Evolutionary conservation across 2,888 invertebrate genomes (phyloP).

Genomic region (Caenorhabditis sp.): DNA sequence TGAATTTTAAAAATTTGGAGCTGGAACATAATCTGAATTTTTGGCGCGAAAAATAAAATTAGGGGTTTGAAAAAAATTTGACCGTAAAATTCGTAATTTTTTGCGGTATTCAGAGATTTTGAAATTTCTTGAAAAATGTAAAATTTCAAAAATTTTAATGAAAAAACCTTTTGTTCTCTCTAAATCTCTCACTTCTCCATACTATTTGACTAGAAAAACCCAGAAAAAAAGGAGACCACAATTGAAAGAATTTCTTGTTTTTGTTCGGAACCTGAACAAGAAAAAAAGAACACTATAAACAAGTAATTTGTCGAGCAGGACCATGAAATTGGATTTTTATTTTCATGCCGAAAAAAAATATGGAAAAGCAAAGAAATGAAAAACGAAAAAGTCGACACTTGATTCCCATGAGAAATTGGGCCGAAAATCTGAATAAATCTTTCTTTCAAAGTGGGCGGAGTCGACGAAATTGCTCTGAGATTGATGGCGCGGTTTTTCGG

Average conservation of each 20-base stretch:
- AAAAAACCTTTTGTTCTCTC: too few relatives aligned
- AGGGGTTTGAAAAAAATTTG: too few relatives aligned
- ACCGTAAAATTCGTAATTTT: too few relatives aligned
- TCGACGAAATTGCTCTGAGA: too few relatives aligned
- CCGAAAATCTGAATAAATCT: background rate
- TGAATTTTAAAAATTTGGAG: too few relatives aligned
- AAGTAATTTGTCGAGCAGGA: conserved; percentile 1
- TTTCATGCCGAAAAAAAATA: background rate
- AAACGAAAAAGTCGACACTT: conserved; percentile 40
- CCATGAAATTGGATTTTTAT: conserved; percentile 2
- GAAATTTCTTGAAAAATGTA: background rate
- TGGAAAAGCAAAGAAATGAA: conserved; percentile 4
- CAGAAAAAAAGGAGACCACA: background rate
- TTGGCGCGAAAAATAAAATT: too few relatives aligned
- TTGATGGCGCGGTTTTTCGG: background rate
- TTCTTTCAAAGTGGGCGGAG: background rate
- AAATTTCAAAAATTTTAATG: background rate
- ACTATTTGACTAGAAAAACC: too few relatives aligned
- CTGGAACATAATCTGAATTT: too few relatives aligned
- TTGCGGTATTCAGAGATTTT: too few relatives aligned
- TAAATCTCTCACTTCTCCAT: too few relatives aligned
- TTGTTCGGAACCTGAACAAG: background rate
- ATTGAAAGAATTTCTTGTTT: background rate
- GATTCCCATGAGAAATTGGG: conserved; percentile 20
- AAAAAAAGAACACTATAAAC: background rate